A percentile compares a stretch with the other conserved stretches of the same genome.
phyloP scores from a whole-genome alignment of 1,140 invertebrate species.

The Drosophila kurseongensis region DNA sequence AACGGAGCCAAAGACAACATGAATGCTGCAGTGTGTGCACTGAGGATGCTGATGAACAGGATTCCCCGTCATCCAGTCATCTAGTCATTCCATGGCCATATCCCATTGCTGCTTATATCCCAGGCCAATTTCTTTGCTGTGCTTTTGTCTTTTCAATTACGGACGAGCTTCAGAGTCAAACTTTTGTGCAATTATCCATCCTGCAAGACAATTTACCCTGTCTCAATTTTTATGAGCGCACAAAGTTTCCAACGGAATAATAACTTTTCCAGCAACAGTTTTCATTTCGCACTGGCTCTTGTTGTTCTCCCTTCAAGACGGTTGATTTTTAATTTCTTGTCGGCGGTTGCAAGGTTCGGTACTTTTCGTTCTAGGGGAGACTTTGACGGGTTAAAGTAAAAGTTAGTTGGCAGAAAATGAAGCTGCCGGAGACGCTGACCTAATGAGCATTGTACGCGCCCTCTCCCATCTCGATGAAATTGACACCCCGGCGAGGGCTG shows the following conservation, averaged over 20 bases:
- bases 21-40: constrained; percentile 25
- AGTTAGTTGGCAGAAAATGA: constrained; percentile 16
- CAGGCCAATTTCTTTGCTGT: constrained; percentile 31
- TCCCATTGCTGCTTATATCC: constrained; percentile 10
- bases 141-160: constrained; percentile 67
- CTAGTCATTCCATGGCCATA: neutral
- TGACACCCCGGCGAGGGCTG: constrained; percentile 51
- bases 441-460: constrained; percentile 51
- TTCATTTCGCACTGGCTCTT: constrained; percentile 7
- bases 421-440: constrained; percentile 44
- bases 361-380: constrained; percentile 4
- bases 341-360: constrained; percentile 16
- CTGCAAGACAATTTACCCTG: constrained; percentile 51
- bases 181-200: constrained; percentile 48
- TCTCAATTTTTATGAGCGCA: constrained; percentile 46
- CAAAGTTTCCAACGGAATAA: constrained; percentile 25
- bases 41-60: constrained; percentile 27
- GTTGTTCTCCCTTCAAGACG: constrained; percentile 27
- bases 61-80: neutral
- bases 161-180: constrained; percentile 51
- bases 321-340: constrained; percentile 50
- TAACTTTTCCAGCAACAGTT: constrained; percentile 34
- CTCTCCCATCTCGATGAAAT: constrained; percentile 45
- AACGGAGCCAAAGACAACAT: constrained; percentile 24
- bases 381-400: constrained; percentile 57